These are phyloP conservation scores for Chelmon rostratus DNA, from an alignment of 2,797 vertebrate species.

Conservation along the genomic window DNA sequence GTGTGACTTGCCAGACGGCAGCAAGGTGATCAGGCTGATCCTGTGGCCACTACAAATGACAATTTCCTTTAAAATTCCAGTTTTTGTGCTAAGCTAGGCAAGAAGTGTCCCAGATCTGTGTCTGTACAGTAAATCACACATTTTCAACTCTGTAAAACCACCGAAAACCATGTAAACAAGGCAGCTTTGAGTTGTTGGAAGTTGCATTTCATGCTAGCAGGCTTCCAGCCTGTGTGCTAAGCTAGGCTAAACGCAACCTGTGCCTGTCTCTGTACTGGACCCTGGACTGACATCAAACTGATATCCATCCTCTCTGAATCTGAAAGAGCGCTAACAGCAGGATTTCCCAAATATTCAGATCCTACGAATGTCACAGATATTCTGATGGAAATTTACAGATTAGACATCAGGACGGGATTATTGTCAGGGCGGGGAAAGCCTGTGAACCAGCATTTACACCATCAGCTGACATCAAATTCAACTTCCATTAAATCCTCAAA, in stretches of 20 bases:
- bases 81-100: background rate
- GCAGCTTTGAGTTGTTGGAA: background rate
- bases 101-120: background rate
- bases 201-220: background rate
- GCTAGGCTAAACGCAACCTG: slow-evolving; percentile 9
- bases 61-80: too few species aligned
- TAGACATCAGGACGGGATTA: background rate
- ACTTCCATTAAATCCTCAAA: slow-evolving; percentile 1
- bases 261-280: too few species aligned
- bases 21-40: too few species aligned
- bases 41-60: too few species aligned
- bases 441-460: background rate
- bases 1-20: too few species aligned
- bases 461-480: background rate
- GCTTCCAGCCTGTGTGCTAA: slow-evolving; percentile 12
- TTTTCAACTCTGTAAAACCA: too few species aligned
- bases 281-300: background rate
- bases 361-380: background rate
- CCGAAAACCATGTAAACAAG: background rate
- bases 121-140: too few species aligned
- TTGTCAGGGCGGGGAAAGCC: too few species aligned
- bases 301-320: background rate
- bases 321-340: background rate
- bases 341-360: background rate
- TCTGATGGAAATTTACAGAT: background rate